Base-by-base conservation (phyloP, 2,113 vertebrate species). In the Mesoclemmys tuberculata region DNA sequence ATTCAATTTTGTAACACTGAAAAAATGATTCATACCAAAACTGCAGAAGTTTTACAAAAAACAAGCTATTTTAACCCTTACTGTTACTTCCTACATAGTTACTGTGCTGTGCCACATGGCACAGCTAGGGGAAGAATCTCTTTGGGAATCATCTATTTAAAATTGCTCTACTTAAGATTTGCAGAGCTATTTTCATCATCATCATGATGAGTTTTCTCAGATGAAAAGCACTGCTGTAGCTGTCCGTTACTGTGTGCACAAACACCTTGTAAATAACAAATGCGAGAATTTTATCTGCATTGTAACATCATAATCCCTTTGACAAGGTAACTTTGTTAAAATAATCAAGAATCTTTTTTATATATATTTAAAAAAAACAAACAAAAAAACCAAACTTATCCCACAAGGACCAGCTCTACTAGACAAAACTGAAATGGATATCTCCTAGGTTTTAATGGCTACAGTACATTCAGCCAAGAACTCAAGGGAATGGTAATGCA, bases 401-500 rank as follows among this genome's bases (percentile, higher is more conserved):
- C 51, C 88, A 16, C 52, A 52, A 78, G 52, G 29, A 52, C 22
- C 10, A 52, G 3, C 89, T 95, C 74, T 83, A 29, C 58, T 79
- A 49, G 80, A 84, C 29, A 77, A 5, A 38, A 52, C 64, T 55
- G 38, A 85, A 88, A 54, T 8, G 5, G 2, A 0, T 35, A 93
- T 13, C 82, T 61, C 21, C 26, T n/a, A 49, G 46, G 3, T 77
- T 87, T 85, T 61, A 87, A 80, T 8, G 49, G 27, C 75, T 71
- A 29, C 27, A 68, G 14, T 0, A 6, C 56, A 83, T n/a, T 68
- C 51, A 61, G 68, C 29, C 82, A 58, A 81, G n/a, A 93, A 79
- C 55, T 74, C 82, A 41, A 48, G 74, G 54, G 31, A 86, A 35
- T 0, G 0, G 18, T 74, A 83, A 91, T 0, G 18, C 1, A 56